phyloP scores from a whole-genome alignment of 1,140 invertebrate species.

The Adoxophyes honmai region DNA sequence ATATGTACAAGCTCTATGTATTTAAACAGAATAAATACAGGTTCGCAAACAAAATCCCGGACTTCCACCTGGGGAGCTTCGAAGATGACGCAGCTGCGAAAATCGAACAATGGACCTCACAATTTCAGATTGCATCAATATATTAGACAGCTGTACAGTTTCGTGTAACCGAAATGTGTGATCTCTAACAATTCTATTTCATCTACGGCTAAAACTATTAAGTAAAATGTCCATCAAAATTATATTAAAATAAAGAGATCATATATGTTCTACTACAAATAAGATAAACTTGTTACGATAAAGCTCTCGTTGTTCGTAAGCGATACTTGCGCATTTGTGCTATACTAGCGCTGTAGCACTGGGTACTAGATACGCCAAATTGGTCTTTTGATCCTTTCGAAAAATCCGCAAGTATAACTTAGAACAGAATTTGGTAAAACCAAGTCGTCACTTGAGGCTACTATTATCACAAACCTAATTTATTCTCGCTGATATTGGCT shows the following conservation, averaged over 20 bases:
- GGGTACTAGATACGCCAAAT: slow-evolving; percentile 32
- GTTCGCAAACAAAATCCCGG: slow-evolving; percentile 24
- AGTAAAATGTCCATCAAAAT: slow-evolving; percentile 75
- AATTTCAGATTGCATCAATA: slow-evolving; percentile 50
- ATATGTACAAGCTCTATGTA: too few relatives aligned
- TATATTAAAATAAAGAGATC: slow-evolving; percentile 75
- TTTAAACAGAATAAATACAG: slow-evolving; percentile 19
- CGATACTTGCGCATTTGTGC: slow-evolving; percentile 39
- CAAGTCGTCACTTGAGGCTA: slow-evolving; percentile 26
- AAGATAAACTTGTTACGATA: slow-evolving; percentile 66
- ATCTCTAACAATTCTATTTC: slow-evolving; percentile 43
- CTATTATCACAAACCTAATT: not conserved
- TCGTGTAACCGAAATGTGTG: slow-evolving; percentile 50
- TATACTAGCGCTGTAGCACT: slow-evolving; percentile 43
- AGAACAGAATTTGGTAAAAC: slow-evolving; percentile 26
- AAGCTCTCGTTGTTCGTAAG: slow-evolving; percentile 63
- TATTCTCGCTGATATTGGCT: too few relatives aligned
- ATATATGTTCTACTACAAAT: slow-evolving; percentile 64
- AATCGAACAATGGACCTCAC: slow-evolving; percentile 21
- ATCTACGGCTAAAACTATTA: slow-evolving; percentile 68
- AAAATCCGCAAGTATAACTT: slow-evolving; percentile 33
- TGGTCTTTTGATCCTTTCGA: not conserved
- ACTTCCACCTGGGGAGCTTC: not conserved
- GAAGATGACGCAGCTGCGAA: not conserved
- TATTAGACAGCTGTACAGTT: slow-evolving; percentile 36